Evolutionary conservation across 1,140 invertebrate species (phyloP), one percentile per base, ranked within the genome.

Genomic region (Trachymyrmex cornetzi): DNA sequence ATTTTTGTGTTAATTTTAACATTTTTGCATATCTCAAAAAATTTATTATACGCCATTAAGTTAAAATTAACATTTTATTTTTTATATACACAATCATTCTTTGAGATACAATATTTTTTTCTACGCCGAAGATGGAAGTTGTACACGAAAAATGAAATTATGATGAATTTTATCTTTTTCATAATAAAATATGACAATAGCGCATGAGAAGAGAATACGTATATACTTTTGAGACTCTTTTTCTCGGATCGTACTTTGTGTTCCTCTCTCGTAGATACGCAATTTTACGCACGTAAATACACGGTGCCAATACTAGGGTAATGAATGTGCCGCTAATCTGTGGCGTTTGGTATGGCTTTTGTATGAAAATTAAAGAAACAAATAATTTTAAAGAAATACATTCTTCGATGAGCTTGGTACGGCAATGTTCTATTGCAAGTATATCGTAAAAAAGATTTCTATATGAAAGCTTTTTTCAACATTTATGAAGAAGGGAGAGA

Each of bases 301-400:
- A 91, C 90, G 89, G 90, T 91, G 90, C 90, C 90, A 91, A 91
- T 91, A 55, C 80, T 90, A 91, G 87, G 66, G 27, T 91, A 90
- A 91, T 72, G 66, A 86, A 85, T 88, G 75, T 91, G 86, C 75
- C 85, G 22, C 64, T 77, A 53, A 77, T 88, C 77, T 64, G 34
- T 22, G 64, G 87, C 89, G 74, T 82, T 90, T 74, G 59, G 77
- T 88, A 91, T 82, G 81, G 89, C 87, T 91, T 91, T 89, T 91
- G 69, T 91, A 90, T 72, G 75, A 85, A 67, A 85, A 79, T 63
- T 63, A 53, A 57, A n/a, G 34, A 48, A 61, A 63, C n/a, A 67
- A 66, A 77, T 72, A 72, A 80, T 87, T 81, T 75, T 53, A 72
- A 59, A 75, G 24, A 75, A 72, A 53, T 38, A 77, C 77, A 90